Evolutionary conservation across 2,797 vertebrate genomes (phyloP), one percentile per base, ranked within the genome.

Genomic region (Cossypha dichroa): DNA sequence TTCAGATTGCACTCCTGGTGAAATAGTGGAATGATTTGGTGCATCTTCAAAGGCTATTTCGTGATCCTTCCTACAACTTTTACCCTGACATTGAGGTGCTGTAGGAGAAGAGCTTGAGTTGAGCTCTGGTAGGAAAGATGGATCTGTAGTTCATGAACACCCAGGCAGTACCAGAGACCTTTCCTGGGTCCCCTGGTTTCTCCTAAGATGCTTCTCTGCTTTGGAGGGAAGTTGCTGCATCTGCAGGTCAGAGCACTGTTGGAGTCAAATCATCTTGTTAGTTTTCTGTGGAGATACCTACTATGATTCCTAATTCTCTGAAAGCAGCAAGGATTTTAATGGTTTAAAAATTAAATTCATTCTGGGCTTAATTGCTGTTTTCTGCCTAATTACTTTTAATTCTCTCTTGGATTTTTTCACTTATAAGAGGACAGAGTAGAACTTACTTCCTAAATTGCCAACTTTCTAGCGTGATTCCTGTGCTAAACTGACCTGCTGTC

Each of bases 401-500:
- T 95, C 92, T 93, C 83, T 20, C 72, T 85, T 91, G 86, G 77
- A 87, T 92, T 95, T 93, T 91, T 96, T 84, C 51, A 78, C 58
- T 90, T 96, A 29, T 16, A 68, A 69, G 88, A 90, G 80, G 77
- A 84, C 36, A 15, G 66, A 68, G 66, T 69, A 88, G 72, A 96
- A 93, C 85, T 94, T 91, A 17, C 40, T 75, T 90, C 62, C 73
- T 90, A 72, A 94, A 90, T 91, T 93, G 76, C 82, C 70, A 91
- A 84, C 93, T 96, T 97, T 94, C 59, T 95, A 94, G 66, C 51
- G n/a, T 49, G 62, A 66, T 90, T 93, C 85, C 76, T 92, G 55
- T 63, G 84, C 83, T 90, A 82, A 96, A 77, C 92, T 97, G 94
- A 96, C 96, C 93, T 93, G 89, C 91, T 96, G 96, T 94, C 95